These are phyloP conservation scores for Elgonia sp. DNA, from an alignment of 2,888 invertebrate species.

Conservation along the genomic window DNA sequence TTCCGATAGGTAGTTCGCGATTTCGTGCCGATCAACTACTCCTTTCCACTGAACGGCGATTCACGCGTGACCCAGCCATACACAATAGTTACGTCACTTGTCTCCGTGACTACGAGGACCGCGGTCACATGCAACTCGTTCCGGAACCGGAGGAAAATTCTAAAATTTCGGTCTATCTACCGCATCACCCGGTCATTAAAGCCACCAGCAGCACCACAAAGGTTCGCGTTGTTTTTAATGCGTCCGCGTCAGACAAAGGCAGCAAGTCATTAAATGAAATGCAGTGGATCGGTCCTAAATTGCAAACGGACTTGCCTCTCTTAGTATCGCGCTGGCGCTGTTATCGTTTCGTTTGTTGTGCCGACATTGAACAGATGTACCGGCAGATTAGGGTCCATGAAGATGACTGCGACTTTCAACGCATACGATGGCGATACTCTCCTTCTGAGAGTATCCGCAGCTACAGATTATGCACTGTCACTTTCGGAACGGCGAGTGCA, in stretches of 20 bases:
- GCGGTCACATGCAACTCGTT: neutral
- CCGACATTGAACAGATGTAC: neutral
- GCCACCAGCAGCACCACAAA: neutral
- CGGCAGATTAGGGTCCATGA: neutral
- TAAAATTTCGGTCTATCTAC: neutral
- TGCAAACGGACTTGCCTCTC: neutral
- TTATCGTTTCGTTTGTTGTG: neutral
- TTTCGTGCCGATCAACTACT: neutral
- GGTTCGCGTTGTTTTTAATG: neutral
- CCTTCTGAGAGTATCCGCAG: neutral
- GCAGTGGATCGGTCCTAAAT: neutral
- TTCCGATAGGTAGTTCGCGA: neutral
- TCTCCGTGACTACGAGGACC: conserved; percentile 9
- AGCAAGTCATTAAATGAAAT: neutral
- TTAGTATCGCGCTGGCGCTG: neutral
- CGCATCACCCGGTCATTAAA: neutral
- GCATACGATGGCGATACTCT: neutral
- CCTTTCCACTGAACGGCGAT: neutral
- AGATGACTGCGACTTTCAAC: neutral
- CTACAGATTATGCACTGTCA: neutral
- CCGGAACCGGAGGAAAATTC: neutral
- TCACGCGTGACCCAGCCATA: neutral
- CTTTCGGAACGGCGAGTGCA: neutral
- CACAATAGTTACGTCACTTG: neutral
- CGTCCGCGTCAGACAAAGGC: neutral